phyloP scores from a whole-genome alignment of 2,797 vertebrate species.

The Bovichtus variegatus region DNA sequence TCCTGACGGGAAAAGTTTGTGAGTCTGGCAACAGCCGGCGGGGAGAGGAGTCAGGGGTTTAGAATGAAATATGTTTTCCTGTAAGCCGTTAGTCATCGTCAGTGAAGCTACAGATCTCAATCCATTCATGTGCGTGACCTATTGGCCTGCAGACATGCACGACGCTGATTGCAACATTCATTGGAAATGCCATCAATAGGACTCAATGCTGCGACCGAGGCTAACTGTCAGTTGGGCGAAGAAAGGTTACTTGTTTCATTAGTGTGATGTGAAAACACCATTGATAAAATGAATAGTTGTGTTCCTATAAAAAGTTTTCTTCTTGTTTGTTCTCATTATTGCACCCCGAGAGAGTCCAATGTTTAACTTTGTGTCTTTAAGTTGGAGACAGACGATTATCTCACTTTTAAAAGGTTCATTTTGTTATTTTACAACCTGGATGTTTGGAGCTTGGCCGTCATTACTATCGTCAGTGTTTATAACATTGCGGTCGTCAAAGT shows the following conservation, averaged over 20 bases:
- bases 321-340: background rate
- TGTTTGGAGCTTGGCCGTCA: background rate
- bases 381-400: background rate
- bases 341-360: background rate
- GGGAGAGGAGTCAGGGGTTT: slow-evolving; percentile 1
- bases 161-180: slow-evolving; percentile 20
- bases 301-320: background rate
- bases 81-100: background rate
- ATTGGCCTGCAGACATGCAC: slow-evolving; percentile 8
- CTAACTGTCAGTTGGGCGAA: background rate
- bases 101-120: background rate
- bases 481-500: background rate
- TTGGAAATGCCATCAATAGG: slow-evolving; percentile 7
- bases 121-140: slow-evolving; percentile 23
- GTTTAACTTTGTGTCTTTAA: background rate
- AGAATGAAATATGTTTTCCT: background rate
- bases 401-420: too few relatives aligned
- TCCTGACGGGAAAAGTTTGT: background rate
- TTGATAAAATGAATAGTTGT: background rate
- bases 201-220: slow-evolving; percentile 1
- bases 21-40: slow-evolving; percentile 15
- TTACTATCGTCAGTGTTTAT: background rate
- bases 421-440: background rate
- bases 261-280: background rate
- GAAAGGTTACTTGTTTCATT: slow-evolving; percentile 24